Evolutionary conservation across 1,140 invertebrate species (phyloP), one percentile per base, ranked within the genome.

Genomic region (Mylabris phalerata): DNA sequence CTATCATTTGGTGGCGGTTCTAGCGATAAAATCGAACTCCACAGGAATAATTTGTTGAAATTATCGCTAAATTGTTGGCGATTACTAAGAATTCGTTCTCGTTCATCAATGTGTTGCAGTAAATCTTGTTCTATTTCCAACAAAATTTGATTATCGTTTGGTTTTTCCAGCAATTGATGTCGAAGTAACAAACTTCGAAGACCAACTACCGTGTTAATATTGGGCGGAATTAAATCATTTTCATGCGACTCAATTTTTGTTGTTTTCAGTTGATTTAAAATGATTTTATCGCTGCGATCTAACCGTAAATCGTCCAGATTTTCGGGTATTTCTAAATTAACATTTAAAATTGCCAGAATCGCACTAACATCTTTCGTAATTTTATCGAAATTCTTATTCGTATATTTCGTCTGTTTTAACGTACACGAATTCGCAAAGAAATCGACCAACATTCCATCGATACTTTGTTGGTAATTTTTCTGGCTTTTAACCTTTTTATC

Each of bases 151-250:
- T 38, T 27, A 60, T 46, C 44, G 55, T 46, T 32, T 54, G 13
- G 6, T 44, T 58, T 55, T n/a, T 45, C 10, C 26, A 54, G 45
- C 63, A 55, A 55, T 64, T 62, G 2, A 62, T 45, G 3, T 19
- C 19, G 19, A 19, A 19, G 19, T 19, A 67, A 44, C 38, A 69
- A 56, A 55, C 61, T 62, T 39, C 67, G 52, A 40, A 69, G 52
- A 9, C 67, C 67, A 2, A 63, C 48, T 40, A 64, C 26, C 3
- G 64, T 63, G 48, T 55, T 52, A 13, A 69, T 32, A 60, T 60
- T 67, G 10, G 67, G 67, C 25, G 67, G 58, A 25, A 68, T 45
- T 46, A 57, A 43, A 50, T 42, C 48, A 48, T 39, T 38, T 11
- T 24, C 13, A 45, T 41, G 19, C 19, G 19, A 19, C n/a, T 13